Base-by-base conservation (phyloP, 37 sponge, comb jelly and placozoan genomes). In the Hexactinellida sp. region DNA sequence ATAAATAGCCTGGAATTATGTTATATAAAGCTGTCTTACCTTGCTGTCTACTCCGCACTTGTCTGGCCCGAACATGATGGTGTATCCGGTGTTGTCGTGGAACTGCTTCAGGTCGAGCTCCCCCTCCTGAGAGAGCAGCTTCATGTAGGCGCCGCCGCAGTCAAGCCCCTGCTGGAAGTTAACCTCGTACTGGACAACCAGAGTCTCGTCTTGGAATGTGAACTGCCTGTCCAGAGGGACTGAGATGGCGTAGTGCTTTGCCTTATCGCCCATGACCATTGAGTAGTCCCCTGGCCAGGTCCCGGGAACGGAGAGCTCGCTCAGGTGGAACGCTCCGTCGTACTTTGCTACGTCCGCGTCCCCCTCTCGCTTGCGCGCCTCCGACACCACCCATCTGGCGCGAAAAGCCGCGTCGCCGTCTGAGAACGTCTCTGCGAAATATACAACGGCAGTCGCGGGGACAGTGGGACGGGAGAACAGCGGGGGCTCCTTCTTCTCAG, bases 31-130 rank as follows among this genome's bases (percentile, higher is more conserved):
- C n/a, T n/a, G n/a, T n/a, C 89, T 84, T 34, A 94, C 94, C 89
- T 96, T 98, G 37, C 87, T 83, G 30, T 88, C 90, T 51, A 41
- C 54, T 37, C 99, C 99, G 87, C 99, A 98, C 55, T 91, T 94
- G 90, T 98, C 99, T 28, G 99, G 99, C 1, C 99, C 99, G 87
- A 98, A 98, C 99, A 98, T 98, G 84, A 98, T 94, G 52, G 96
- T 94, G 82, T 98, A 98, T 0, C 93, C 96, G 30, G 96, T 91
- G 55, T 92, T 91, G 76, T 98, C 99, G 35, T 91, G 84, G 84
- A 98, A 91, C 54, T 88, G 13, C 21, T 55, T 86, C 89, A 91
- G 51, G 28, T 91, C 86, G 0, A 91, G 85, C 7, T 41, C 36
- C 10, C 86, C 85, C 1, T 86, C 85, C 9, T 36, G 84, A 54